A percentile compares a stretch with the other conserved stretches of the same genome.
Conservation (phyloP, 2,113 vertebrate species). For the Pristiophorus japonicus region DNA sequence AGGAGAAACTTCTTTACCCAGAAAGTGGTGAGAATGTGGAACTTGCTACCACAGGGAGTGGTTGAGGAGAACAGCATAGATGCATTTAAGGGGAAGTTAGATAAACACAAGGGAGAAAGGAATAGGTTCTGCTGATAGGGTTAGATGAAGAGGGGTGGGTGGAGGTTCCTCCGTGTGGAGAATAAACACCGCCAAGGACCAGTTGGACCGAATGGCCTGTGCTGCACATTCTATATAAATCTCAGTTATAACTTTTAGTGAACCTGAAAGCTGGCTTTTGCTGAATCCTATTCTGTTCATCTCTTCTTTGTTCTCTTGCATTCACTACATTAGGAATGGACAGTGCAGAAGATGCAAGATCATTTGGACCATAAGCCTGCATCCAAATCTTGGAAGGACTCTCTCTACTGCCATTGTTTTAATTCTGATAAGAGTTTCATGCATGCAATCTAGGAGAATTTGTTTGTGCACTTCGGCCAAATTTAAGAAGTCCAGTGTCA, state of each 20-base stretch:
- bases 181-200: neutral
- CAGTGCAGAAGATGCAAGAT: neutral
- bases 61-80: neutral
- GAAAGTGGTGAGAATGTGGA: neutral
- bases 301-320: neutral
- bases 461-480: neutral
- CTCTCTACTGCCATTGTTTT: neutral
- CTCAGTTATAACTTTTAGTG: neutral
- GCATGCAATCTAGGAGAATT: neutral
- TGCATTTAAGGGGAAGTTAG: neutral
- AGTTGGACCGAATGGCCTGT: no score
- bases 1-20: neutral
- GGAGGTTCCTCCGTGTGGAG: neutral
- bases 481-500: neutral
- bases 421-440: neutral
- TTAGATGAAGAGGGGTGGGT: neutral
- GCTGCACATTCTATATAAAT: neutral
- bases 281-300: neutral
- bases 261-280: neutral
- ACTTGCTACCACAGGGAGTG: neutral
- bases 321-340: neutral
- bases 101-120: neutral
- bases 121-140: neutral
- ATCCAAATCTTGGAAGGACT: neutral
- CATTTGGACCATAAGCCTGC: neutral